Percentiles rank a stretch among this genome's conserved stretches.
Conservation (phyloP, 2,797 vertebrate species). For the Crenuchus spilurus region DNA sequence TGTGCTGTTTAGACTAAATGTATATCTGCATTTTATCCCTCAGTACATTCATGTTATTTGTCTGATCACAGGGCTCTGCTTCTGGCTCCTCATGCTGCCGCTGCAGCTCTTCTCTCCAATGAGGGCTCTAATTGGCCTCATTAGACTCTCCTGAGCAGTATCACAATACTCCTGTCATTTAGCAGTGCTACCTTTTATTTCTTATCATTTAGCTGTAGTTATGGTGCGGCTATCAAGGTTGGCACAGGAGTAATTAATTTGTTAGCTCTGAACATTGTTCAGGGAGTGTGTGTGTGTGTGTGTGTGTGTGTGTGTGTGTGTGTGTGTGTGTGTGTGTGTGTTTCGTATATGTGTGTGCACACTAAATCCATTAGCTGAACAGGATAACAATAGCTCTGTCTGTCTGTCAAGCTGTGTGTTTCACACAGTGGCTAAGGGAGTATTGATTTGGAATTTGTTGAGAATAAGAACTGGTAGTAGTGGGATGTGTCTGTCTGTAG, state of each 20-base stretch:
- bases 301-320: constrained; percentile 14
- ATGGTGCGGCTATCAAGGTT: constrained; percentile 29
- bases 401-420: constrained; percentile 36
- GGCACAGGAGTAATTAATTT: constrained; percentile 33
- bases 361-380: constrained; percentile 23
- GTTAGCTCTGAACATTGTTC: constrained; percentile 12
- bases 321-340: constrained; percentile 10
- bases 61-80: constrained; percentile 33
- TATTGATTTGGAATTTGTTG: constrained; percentile 29
- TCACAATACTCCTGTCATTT: constrained; percentile 45
- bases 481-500: constrained; percentile 15
- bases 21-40: constrained; percentile 2
- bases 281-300: constrained; percentile 10
- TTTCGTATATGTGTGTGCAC: constrained; percentile 1
- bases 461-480: constrained; percentile 20
- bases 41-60: not conserved
- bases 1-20: not conserved
- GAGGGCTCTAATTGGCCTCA: constrained; percentile 50
- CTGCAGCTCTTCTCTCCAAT: constrained; percentile 35
- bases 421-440: constrained; percentile 19
- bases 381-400: constrained; percentile 20
- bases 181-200: constrained; percentile 38
- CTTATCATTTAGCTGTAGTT: constrained; percentile 30
- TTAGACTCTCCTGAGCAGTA: constrained; percentile 49
- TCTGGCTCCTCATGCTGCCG: constrained; percentile 2